phyloP scores from a whole-genome alignment of 2,888 invertebrate species.

The Melipona beecheii region DNA sequence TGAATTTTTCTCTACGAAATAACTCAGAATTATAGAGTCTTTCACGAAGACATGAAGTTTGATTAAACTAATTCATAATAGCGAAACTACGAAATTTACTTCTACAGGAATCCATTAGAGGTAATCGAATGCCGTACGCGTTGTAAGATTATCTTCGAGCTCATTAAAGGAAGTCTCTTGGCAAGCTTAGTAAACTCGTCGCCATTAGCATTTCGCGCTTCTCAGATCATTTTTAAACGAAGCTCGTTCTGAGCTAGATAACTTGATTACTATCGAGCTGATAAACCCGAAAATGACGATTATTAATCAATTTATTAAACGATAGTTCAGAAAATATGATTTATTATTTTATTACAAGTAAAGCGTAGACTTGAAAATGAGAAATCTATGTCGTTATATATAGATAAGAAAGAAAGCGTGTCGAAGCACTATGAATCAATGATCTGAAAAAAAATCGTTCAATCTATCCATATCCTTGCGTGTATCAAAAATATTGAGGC shows the following conservation, averaged over 20 bases:
- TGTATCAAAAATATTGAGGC: not conserved
- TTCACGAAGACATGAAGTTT: not conserved
- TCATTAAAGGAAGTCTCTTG: constrained; percentile 43
- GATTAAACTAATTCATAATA: constrained; percentile 18
- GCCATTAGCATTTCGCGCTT: constrained; percentile 31
- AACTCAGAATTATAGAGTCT: not conserved
- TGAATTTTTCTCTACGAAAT: not conserved
- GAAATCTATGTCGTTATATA: not conserved
- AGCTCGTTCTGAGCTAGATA: not conserved
- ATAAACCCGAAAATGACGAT: not conserved
- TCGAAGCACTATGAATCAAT: no score
- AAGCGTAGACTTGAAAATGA: not conserved
- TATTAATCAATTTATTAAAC: not conserved
- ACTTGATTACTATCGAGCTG: not conserved
- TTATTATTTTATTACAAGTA: not conserved
- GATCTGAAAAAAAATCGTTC: not conserved
- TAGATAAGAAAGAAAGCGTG: not conserved
- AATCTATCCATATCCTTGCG: not conserved
- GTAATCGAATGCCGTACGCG: constrained; percentile 40
- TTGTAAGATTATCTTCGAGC: constrained; percentile 34
- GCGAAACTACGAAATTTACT: constrained; percentile 18
- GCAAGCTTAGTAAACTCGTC: constrained; percentile 40
- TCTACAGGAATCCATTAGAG: constrained; percentile 31
- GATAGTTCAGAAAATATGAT: not conserved
- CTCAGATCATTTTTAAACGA: constrained; percentile 3